Evolutionary conservation across 1,140 invertebrate genomes (phyloP), one percentile per base, ranked within the genome.

Genomic region (Drosophila fuyamai): DNA sequence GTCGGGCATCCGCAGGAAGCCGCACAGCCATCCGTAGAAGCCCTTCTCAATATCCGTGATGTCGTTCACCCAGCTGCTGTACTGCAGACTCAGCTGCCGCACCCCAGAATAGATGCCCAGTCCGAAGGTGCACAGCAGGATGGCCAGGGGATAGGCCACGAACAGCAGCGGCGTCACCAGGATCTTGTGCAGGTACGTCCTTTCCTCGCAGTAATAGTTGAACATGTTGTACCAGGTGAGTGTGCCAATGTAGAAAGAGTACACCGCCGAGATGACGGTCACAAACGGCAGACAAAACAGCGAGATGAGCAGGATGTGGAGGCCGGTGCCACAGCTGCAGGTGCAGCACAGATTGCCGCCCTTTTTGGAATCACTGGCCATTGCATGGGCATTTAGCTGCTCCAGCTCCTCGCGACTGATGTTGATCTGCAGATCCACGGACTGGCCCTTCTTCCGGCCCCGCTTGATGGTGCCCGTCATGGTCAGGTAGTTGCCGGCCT

Each of bases 151-250:
- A 93, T 96, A 97, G 29, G 94, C 93, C 27, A 96, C 83, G 74
- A 97, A 95, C 2, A 96, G 93, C 51, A 96, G 81, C 1, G 96
- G 96, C 47, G 95, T 95, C 43, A 96, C 90, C 40, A 95, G 91
- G 32, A 95, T 91, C 83, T 94, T 94, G 74, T 94, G 94, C 27
- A 94, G 86, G 72, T 94, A 94, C 38, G 93, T 95, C 74, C 94
- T 94, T 76, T 96, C 95, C 85, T 96, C 95, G 81, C 95, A 95
- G 71, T 95, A 94, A 92, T 95, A 95, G 54, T 95, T 94, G 81
- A 96, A 95, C 63, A 96, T 94, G 84, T 96, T 96, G 83, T 96
- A 96, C 96, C 96, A 96, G 41, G 95, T 96, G 72, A 96, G 92
- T 1, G 95, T 96, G 36, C 96, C 96, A 70, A 96, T 94, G 79